Base-by-base conservation (phyloP, 2,113 vertebrate genomes). In the human (Homo sapiens) region DNA sequence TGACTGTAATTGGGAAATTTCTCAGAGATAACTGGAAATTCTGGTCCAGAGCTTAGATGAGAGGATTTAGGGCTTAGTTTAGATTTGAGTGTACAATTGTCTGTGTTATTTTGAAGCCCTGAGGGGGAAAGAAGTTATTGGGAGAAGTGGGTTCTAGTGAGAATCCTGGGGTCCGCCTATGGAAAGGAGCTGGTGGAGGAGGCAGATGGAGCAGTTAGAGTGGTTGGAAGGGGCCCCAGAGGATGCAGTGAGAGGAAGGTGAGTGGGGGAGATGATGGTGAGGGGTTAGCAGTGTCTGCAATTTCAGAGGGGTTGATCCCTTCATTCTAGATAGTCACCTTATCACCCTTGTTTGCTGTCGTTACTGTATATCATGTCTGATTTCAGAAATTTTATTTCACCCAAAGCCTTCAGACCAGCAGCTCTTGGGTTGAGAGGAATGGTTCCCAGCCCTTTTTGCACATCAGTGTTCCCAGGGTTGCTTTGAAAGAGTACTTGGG, bases 321-420 rank as follows among this genome's bases (percentile, higher is more conserved):
- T 92, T 82, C 8, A 1, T 91, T 43, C 38, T 50, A 72, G 82
- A 70, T 40, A 59, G 6, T 94, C n/a, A 93, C 66, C 7, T 89
- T 52, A 11, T 43, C 50, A 64, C 75, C 32, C 14, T 43, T 84
- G 50, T 40, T 96, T 90, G 52, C 25, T 22, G 27, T 86, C 57
- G 35, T 80, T 38, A 23, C 48, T 87, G 17, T 52, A 27, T 30
- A n/a, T 57, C n/a, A 52, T 27, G 40, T 64, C 59, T 86, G 78
- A 72, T 73, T 91, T 91, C 61, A 87, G n/a, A 91, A 68, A 75
- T 82, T 92, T 52, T 76, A 72, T 84, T 96, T 96, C 85, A 61
- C 59, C 43, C 45, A 18, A 90, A 91, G 38, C 48, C 88, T 84
- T 78, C 43, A 88, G 50, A 50, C n/a, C 23, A 81, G 85, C 55